Conservation (phyloP, 2,888 invertebrate species). For the Holacanthella duospinosa region DNA sequence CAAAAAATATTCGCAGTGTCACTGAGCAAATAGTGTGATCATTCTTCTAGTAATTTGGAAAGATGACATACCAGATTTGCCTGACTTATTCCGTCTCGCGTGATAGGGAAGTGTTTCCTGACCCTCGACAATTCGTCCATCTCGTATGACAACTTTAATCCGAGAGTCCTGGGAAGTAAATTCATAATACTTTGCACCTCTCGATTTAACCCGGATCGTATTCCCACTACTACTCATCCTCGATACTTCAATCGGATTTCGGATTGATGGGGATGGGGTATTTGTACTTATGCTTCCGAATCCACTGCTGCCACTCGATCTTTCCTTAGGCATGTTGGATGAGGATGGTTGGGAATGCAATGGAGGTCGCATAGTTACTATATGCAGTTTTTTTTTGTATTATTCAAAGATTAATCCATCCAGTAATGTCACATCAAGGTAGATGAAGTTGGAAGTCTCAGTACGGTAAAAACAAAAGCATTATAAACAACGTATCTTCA, state of each 20-base stretch:
- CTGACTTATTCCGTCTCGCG: slow-evolving; percentile 6
- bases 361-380: too few species aligned
- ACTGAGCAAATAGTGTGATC: too few species aligned
- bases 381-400: neutral
- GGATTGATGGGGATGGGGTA: neutral
- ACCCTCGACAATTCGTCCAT: slow-evolving; percentile 36
- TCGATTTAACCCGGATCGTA: neutral
- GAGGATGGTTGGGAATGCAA: neutral
- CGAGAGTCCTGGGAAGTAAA: slow-evolving; percentile 23
- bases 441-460: too few species aligned
- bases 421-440: neutral
- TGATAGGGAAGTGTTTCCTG: slow-evolving; percentile 31
- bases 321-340: neutral
- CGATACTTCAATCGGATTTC: neutral
- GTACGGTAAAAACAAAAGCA: too few species aligned
- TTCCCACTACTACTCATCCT: neutral
- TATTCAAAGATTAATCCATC: neutral
- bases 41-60: too few species aligned
- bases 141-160: slow-evolving; percentile 36
- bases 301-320: neutral
- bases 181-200: neutral
- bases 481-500: too few species aligned
- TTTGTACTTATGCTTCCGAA: neutral
- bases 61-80: neutral
- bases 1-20: too few species aligned